phyloP scores from a whole-genome alignment of 2,888 invertebrate genomes.

The Apodemia duryi region DNA sequence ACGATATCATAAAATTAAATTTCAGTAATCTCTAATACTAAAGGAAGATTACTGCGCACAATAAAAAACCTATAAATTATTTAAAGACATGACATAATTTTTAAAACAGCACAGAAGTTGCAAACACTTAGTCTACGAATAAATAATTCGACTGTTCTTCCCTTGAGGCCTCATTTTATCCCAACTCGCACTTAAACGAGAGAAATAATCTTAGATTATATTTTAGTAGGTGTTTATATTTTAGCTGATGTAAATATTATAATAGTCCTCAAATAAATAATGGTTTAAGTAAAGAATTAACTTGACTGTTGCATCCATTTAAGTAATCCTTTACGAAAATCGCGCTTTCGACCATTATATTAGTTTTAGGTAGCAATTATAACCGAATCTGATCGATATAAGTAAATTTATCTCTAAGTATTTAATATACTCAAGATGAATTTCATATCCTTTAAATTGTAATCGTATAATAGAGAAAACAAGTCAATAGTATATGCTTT shows the following conservation, averaged over 20 bases:
- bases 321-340: conserved; percentile 50
- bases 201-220: conserved; percentile 16
- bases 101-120: background rate
- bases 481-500: conserved; percentile 23
- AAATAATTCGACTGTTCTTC: conserved; percentile 26
- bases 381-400: conserved; percentile 4
- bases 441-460: conserved; percentile 9
- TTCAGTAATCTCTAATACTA: too few species aligned
- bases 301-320: conserved; percentile 48
- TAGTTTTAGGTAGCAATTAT: conserved; percentile 16
- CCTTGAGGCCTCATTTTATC: conserved; percentile 25
- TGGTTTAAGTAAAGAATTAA: conserved; percentile 44
- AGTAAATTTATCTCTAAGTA: background rate
- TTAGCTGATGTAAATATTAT: conserved; percentile 31
- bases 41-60: too few species aligned
- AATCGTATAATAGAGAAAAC: conserved; percentile 14
- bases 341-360: conserved; percentile 21
- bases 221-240: conserved; percentile 23
- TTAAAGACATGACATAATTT: background rate
- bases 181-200: conserved; percentile 10
- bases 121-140: conserved; percentile 2
- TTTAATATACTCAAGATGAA: background rate
- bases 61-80: too few species aligned
- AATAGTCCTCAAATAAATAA: conserved; percentile 24
- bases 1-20: too few species aligned